phyloP scores from a whole-genome alignment of 2,797 vertebrate genomes.

The Garrulus glandarius region DNA sequence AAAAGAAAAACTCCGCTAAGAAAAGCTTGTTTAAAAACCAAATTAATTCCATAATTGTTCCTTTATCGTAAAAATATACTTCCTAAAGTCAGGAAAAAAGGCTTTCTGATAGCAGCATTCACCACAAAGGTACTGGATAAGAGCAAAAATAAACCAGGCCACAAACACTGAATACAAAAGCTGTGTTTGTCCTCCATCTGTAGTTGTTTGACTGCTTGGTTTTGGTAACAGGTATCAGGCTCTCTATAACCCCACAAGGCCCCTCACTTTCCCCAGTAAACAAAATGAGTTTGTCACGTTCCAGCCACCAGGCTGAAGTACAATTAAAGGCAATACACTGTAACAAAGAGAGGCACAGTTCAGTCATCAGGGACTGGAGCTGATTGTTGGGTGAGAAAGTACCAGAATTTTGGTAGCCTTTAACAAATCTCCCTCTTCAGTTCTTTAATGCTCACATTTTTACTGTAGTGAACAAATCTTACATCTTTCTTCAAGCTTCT shows the following conservation, averaged over 20 bases:
- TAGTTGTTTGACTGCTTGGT: background rate
- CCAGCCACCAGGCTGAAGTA: background rate
- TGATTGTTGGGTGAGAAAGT: background rate
- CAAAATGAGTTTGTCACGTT: background rate
- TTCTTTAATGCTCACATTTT: background rate
- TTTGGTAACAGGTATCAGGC: background rate
- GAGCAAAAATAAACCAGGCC: background rate
- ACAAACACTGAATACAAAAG: background rate
- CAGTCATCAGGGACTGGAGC: background rate
- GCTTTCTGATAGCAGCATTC: background rate
- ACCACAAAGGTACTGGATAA: background rate
- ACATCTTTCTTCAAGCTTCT: background rate
- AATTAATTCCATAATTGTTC: background rate
- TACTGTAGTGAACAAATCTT: background rate
- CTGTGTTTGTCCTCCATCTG: background rate
- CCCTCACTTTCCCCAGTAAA: background rate
- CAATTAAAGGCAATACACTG: conserved; percentile 27
- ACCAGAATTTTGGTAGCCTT: background rate
- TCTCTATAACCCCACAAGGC: background rate
- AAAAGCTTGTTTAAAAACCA: background rate
- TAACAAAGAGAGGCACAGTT: background rate
- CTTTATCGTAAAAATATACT: background rate
- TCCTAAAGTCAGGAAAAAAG: background rate
- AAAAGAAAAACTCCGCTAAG: background rate
- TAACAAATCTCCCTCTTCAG: background rate